Conservation (phyloP, 2,888 invertebrate species). For the Bellardia bayeri region DNA sequence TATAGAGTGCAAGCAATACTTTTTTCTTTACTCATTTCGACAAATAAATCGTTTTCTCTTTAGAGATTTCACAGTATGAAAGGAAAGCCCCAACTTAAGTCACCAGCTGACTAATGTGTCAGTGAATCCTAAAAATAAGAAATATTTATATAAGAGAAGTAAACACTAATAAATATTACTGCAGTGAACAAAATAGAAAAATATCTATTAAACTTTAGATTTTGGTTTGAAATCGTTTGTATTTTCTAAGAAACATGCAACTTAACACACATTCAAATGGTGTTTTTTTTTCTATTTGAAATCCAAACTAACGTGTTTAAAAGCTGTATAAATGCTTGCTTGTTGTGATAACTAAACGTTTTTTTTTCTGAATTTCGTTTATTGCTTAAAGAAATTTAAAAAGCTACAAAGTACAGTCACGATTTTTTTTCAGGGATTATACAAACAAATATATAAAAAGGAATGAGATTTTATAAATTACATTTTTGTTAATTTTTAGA, state of each 20-base stretch:
- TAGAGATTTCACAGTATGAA: conserved; percentile 38
- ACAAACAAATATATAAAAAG: too few relatives aligned
- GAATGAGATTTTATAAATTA: too few relatives aligned
- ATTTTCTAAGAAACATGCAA: conserved; percentile 10
- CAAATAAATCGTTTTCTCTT: conserved; percentile 38
- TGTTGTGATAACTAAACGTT: conserved; percentile 7
- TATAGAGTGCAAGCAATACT: not conserved
- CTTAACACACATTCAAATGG: not conserved
- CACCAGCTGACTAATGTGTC: conserved; percentile 35
- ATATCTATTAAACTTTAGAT: not conserved
- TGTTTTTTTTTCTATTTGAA: not conserved
- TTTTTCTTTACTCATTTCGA: not conserved
- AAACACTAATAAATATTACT: not conserved
- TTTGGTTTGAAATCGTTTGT: not conserved
- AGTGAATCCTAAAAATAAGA: conserved; percentile 18
- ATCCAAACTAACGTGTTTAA: conserved; percentile 1
- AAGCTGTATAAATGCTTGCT: not conserved
- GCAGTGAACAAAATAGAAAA: not conserved
- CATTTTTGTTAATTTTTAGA: too few relatives aligned
- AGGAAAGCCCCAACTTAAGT: not conserved
- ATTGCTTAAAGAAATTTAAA: conserved; percentile 7
- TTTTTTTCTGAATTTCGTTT: conserved; percentile 13
- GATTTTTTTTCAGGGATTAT: conserved; percentile 8
- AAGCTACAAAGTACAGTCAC: not conserved
- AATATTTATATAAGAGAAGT: conserved; percentile 8